Evolutionary conservation across 2,113 vertebrate genomes (phyloP), one percentile per base, ranked within the genome.

Genomic region (Grus americana): DNA sequence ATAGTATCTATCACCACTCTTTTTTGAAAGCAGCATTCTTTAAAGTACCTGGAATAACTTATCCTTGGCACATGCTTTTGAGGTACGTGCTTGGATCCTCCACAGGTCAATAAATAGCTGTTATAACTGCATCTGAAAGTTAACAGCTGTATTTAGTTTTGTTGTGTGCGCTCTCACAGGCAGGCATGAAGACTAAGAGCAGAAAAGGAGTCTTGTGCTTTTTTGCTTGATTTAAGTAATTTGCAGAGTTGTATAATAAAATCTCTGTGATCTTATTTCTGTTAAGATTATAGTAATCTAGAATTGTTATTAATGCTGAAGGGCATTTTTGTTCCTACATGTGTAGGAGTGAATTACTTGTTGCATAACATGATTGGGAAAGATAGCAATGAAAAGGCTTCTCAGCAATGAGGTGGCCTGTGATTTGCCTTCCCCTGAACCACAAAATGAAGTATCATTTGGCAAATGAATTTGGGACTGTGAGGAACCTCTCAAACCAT

Each of bases 261-360:
- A 90, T 76, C 29, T 91, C 57, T 3, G 1, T 21, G 3, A 47
- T 89, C 49, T 89, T 38, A 59, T 52, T 92, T 72, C 65, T 40
- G 0, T 61, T 75, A 76, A 4, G 27, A 38, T 92, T 68, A 22
- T 4, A 34, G 49, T 52, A 54, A 70, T 72, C 44, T 86, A n/a
- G 79, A 85, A 55, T 68, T 59, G 57, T 23, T 75, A 10, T 29
- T 36, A 86, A 72, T 29, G 93, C 88, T 50, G 67, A 57, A 52
- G 55, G 79, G 50, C 82, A 38, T 61, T 94, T 91, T 78, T 68
- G 75, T 73, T 86, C 34, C 52, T 72, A 4, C 68, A 5, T 20
- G 23, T 88, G 59, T 50, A 86, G 55, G 88, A 95, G 63, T 67
- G 75, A 86, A 88, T 83, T 70, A 26, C 74, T 79, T 93, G 42